Evolutionary conservation across 2,888 invertebrate genomes (phyloP), one percentile per base, ranked within the genome.

Genomic region (Melangyna quadrimaculata): DNA sequence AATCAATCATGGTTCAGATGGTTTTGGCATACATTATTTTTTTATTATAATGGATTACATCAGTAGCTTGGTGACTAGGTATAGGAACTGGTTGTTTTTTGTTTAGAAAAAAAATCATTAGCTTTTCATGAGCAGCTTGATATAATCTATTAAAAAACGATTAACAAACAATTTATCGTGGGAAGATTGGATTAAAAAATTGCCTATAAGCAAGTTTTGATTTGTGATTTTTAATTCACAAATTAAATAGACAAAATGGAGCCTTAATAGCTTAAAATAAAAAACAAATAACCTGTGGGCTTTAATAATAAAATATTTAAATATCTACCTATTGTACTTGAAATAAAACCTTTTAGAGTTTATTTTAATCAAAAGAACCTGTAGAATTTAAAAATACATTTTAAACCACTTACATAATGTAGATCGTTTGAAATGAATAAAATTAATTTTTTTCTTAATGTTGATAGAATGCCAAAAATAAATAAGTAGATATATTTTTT

Each of bases 91-190:
- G 57, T 57, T 57, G 9, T 8, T 14, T 35, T n/a, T 35, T 3
- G 9, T 10, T n/a, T 1, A 27, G 0, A 27, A 19, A 32, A 14
- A 55, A 29, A 32, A 6, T 12, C n/a, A 57, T 32, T 27, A 29
- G n/a, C 6, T 10, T 32, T 57, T 57, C 17, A 57, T 32, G 19
- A 22, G 35, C 7, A 22, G 35, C 7, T 35, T 10, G 14, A 32
- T 57, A 57, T n/a, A n/a, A n/a, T 57, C 57, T 35, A 57, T 57
- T 57, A 35, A 57, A 57, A 57, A 57, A 14, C 57, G 32, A 57
- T 57, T 57, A 57, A 57, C 14, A 57, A 57, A 27, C 3, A 35
- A 57, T 35, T 35, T 57, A 57, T 57, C 35, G 57, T 57, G 32
- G 35, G 57, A 57, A 57, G 35, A 12, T 57, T 22, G 57, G 57